Evolutionary conservation across 2,797 vertebrate genomes (phyloP).

Genomic region (Euthynnus affinis): DNA sequence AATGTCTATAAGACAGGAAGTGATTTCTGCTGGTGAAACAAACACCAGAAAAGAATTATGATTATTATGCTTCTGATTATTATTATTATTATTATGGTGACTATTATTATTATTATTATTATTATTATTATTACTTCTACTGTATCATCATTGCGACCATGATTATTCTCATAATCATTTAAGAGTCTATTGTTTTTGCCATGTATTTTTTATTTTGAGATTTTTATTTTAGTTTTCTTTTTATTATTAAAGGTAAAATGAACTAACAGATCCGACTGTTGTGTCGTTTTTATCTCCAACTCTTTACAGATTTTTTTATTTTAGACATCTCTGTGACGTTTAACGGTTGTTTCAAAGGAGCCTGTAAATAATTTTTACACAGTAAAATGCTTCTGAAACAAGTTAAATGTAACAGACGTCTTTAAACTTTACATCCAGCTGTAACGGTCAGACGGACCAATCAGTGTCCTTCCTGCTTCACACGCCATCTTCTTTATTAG

Average conservation of each 20-base stretch:
- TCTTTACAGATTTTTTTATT: too few species aligned
- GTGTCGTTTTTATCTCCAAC: too few species aligned
- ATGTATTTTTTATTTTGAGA: constrained; percentile 85
- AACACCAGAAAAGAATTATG: constrained; percentile 59
- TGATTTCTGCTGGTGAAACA: constrained; percentile 68
- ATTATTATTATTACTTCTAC: constrained; percentile 73
- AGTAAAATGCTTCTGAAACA: too few species aligned
- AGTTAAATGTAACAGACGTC: too few species aligned
- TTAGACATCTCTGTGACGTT: too few species aligned
- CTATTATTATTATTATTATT: constrained; percentile 60
- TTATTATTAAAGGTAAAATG: constrained; percentile 87
- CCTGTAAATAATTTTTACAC: too few species aligned
- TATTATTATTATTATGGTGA: constrained; percentile 63
- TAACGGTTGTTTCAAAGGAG: too few species aligned
- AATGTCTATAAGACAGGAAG: constrained; percentile 76
- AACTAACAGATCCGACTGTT: constrained; percentile 62
- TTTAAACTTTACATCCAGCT: too few species aligned
- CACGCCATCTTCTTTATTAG: too few species aligned
- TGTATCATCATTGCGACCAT: constrained; percentile 80
- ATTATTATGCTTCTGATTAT: constrained; percentile 76
- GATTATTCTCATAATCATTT: constrained; percentile 84
- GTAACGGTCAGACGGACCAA: too few species aligned
- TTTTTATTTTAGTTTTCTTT: constrained; percentile 87
- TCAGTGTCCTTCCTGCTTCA: too few species aligned
- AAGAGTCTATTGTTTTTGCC: constrained; percentile 82